phyloP scores from a whole-genome alignment of 2,113 vertebrate species.

The Ptyas mucosa region DNA sequence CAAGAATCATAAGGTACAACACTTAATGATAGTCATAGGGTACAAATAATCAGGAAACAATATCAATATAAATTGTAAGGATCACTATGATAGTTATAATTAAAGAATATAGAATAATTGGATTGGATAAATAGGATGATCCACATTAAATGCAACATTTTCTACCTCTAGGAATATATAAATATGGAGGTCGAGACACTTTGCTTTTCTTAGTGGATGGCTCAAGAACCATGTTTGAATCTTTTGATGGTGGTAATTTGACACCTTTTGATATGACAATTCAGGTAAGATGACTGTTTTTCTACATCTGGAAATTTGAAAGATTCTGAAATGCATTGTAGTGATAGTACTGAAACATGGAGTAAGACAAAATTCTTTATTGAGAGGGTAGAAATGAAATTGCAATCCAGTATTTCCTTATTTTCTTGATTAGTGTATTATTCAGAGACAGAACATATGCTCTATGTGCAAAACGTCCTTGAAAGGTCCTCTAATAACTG shows the following conservation, averaged over 20 bases:
- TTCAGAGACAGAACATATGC: background rate
- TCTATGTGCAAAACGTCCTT: background rate
- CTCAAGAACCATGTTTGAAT: constrained; percentile 88
- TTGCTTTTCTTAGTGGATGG: constrained; percentile 94
- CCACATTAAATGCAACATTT: background rate
- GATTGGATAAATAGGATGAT: background rate
- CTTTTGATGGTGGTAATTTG: constrained; percentile 62
- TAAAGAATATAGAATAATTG: background rate
- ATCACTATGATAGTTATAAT: background rate
- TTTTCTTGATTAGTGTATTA: background rate
- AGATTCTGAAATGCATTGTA: background rate
- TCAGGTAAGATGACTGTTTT: constrained; percentile 72
- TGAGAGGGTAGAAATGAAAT: background rate
- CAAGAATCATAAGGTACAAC: too few relatives aligned
- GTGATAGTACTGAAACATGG: background rate
- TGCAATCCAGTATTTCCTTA: background rate
- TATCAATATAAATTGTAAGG: too few relatives aligned
- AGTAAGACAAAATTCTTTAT: background rate
- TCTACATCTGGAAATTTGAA: background rate
- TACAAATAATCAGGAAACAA: too few relatives aligned
- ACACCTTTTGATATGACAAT: constrained; percentile 91
- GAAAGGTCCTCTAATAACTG: background rate
- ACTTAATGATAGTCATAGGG: too few relatives aligned
- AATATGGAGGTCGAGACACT: constrained; percentile 83
- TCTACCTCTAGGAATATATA: constrained; percentile 66